Conservation (phyloP, 2,113 vertebrate species). For the Microcebus lehilahytsara region DNA sequence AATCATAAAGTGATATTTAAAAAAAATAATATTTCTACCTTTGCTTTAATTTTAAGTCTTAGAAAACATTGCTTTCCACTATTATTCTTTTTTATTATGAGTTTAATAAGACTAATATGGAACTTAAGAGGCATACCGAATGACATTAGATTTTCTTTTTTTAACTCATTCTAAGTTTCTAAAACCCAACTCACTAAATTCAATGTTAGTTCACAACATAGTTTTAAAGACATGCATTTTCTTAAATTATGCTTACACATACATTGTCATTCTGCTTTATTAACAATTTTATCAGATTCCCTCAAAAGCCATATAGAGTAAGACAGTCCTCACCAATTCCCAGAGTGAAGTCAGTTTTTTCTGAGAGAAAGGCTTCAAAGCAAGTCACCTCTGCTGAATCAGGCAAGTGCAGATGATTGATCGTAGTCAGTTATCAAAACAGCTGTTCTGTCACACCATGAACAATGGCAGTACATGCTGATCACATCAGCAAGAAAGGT, state of each 20-base stretch:
- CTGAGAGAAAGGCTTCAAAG: not conserved
- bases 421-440: constrained; percentile 9
- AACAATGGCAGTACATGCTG: not conserved
- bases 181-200: not conserved
- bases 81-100: not conserved
- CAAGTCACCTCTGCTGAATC: not conserved
- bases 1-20: not conserved
- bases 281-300: not conserved
- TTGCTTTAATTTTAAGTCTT: not conserved
- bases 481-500: constrained; percentile 27
- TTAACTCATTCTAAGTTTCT: not conserved
- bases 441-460: not conserved
- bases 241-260: not conserved
- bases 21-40: not conserved
- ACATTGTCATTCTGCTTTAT: not conserved
- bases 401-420: constrained; percentile 31
- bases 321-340: not conserved
- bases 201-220: not conserved
- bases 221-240: not conserved
- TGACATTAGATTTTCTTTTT: not conserved
- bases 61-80: not conserved
- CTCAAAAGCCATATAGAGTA: not conserved
- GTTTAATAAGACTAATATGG: not conserved
- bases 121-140: not conserved
- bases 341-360: not conserved